These are phyloP conservation scores for Uria lomvia DNA, from an alignment of 2,113 vertebrate genomes.

Conservation along the genomic window DNA sequence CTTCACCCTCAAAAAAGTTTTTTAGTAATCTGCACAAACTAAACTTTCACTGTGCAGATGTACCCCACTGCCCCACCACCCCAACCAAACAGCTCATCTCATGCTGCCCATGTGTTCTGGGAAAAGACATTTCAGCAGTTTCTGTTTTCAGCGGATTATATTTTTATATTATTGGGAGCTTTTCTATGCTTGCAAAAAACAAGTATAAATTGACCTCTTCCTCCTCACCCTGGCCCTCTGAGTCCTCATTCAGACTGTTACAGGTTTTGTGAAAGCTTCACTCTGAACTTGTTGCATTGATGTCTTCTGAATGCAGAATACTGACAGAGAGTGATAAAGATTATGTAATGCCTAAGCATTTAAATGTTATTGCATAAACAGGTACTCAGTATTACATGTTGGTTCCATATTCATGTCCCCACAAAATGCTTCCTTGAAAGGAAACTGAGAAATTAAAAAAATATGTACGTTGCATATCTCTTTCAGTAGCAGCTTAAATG, in stretches of 20 bases:
- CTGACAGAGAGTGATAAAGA: background rate
- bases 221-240: accelerated
- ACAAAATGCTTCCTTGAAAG: background rate
- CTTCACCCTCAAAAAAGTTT: background rate
- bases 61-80: too few species aligned
- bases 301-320: background rate
- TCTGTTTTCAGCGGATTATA: background rate
- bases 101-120: background rate
- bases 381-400: background rate
- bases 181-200: background rate
- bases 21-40: background rate
- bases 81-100: background rate
- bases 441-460: background rate
- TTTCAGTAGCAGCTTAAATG: background rate
- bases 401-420: background rate
- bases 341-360: background rate
- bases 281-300: background rate
- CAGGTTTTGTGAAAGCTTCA: background rate
- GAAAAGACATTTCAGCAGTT: background rate
- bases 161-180: background rate
- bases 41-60: background rate
- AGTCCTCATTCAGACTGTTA: background rate
- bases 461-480: background rate
- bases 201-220: background rate
- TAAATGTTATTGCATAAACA: background rate